A percentile compares a stretch with the other conserved stretches of the same genome.
Conservation (phyloP, 2,888 invertebrate species). For the Leptopilina drosophilae region DNA sequence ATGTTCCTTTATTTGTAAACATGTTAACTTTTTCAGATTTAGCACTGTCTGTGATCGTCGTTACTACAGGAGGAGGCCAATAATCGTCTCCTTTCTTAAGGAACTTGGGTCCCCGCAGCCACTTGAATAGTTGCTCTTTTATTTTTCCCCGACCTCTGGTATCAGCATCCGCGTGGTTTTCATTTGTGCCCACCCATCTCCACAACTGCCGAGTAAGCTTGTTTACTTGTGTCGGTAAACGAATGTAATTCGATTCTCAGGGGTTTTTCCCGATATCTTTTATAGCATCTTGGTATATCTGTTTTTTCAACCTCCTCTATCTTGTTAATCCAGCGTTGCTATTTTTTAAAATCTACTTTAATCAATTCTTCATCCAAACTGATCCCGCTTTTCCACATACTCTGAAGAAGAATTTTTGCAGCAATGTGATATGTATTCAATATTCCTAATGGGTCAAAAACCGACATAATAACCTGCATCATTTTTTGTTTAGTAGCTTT, state of each 20-base stretch:
- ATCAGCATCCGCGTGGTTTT: conserved; percentile 59
- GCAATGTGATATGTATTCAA: conserved; percentile 47
- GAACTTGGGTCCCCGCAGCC: not conserved
- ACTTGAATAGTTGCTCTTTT: not conserved
- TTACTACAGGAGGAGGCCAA: too few species aligned
- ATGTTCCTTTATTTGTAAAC: not conserved
- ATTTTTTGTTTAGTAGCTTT: conserved; percentile 53
- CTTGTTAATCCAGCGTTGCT: not conserved
- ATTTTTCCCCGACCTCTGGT: conserved; percentile 31
- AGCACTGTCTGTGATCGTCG: too few species aligned
- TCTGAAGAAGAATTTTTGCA: conserved; percentile 59
- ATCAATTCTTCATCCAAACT: conserved; percentile 51
- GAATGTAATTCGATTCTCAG: not conserved
- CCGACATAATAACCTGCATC: conserved; percentile 59
- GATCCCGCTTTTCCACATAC: conserved; percentile 59
- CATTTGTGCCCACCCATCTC: conserved; percentile 54
- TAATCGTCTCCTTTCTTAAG: not conserved
- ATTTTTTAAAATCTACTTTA: not conserved
- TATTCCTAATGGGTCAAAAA: conserved; percentile 66
- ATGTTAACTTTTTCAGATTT: not conserved
- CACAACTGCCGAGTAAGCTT: conserved; percentile 38
- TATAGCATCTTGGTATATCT: not conserved
- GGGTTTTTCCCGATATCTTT: not conserved
- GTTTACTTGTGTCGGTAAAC: not conserved
- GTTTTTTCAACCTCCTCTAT: not conserved